phyloP scores from a whole-genome alignment of 2,113 vertebrate genomes.

The Barbus barbus region DNA sequence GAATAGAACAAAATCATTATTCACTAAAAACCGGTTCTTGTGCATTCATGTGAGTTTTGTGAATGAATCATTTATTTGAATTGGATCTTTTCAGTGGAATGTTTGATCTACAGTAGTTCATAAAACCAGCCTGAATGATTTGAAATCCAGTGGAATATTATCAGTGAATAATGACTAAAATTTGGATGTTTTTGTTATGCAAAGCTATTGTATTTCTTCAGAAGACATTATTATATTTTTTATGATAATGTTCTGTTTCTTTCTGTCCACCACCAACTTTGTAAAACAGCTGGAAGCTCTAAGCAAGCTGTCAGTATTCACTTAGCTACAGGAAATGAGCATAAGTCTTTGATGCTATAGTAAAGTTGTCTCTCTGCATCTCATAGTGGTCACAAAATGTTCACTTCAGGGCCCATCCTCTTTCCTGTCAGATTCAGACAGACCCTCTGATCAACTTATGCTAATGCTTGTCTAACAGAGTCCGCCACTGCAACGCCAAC shows the following conservation, averaged over 20 bases:
- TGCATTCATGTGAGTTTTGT: not conserved
- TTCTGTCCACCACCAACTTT: not conserved
- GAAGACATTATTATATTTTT: not conserved
- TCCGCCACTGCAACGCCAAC: constrained; percentile 71
- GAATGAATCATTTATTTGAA: not conserved
- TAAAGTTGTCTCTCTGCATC: not conserved
- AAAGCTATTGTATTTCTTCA: not conserved
- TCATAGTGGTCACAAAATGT: constrained; percentile 53
- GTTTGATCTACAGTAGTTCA: not conserved
- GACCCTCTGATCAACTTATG: constrained; percentile 81
- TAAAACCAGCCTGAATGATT: not conserved
- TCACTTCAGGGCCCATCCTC: constrained; percentile 71
- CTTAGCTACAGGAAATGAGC: constrained; percentile 1
- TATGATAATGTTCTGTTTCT: not conserved
- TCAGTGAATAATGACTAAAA: not conserved
- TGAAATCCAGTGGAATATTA: not conserved
- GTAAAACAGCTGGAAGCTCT: not conserved
- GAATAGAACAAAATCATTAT: not conserved
- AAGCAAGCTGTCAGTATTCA: not conserved
- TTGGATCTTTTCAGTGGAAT: too few species aligned
- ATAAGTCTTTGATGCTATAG: not conserved
- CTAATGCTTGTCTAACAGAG: constrained; percentile 81
- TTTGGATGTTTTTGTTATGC: not conserved
- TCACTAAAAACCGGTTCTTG: not conserved
- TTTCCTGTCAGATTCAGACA: constrained; percentile 72